phyloP scores from a whole-genome alignment of 2,113 vertebrate genomes.

The Loxodonta africana region DNA sequence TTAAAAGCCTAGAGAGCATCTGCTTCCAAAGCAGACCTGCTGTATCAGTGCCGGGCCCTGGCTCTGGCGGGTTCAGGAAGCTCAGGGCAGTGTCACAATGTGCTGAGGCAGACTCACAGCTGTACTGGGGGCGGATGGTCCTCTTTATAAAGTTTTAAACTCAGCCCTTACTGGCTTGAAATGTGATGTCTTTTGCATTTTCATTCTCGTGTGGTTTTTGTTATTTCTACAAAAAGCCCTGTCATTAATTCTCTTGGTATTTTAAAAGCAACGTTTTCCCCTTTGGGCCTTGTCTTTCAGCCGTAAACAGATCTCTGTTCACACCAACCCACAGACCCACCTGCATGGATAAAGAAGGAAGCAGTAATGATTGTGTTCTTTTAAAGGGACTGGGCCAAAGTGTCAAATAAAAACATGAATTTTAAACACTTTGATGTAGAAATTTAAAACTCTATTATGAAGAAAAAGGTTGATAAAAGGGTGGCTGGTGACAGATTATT shows the following conservation, averaged over 20 bases:
- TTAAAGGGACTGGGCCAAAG: conserved; percentile 29
- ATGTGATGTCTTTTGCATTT: conserved; percentile 76
- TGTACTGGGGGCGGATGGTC: not conserved
- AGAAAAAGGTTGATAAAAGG: not conserved
- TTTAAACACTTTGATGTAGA: conserved; percentile 41
- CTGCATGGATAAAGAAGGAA: not conserved
- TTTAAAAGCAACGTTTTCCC: conserved; percentile 41
- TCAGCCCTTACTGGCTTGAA: conserved; percentile 65
- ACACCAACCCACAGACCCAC: not conserved
- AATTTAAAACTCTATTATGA: conserved; percentile 47
- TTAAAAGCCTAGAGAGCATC: not conserved
- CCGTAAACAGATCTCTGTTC: not conserved
- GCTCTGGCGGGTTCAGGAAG: conserved; percentile 43
- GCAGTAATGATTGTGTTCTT: not conserved
- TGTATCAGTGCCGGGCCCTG: not conserved
- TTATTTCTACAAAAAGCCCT: conserved; percentile 73
- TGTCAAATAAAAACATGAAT: conserved; percentile 61
- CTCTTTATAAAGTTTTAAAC: conserved; percentile 67
- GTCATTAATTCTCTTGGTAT: conserved; percentile 47
- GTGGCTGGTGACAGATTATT: conserved; percentile 18
- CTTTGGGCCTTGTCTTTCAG: not conserved
- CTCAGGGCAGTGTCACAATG: not conserved
- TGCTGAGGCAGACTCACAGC: conserved; percentile 48
- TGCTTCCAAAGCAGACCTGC: not conserved
- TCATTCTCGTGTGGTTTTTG: conserved; percentile 71